phyloP scores from a whole-genome alignment of 2,797 vertebrate species.

The Pogoniulus pusillus region DNA sequence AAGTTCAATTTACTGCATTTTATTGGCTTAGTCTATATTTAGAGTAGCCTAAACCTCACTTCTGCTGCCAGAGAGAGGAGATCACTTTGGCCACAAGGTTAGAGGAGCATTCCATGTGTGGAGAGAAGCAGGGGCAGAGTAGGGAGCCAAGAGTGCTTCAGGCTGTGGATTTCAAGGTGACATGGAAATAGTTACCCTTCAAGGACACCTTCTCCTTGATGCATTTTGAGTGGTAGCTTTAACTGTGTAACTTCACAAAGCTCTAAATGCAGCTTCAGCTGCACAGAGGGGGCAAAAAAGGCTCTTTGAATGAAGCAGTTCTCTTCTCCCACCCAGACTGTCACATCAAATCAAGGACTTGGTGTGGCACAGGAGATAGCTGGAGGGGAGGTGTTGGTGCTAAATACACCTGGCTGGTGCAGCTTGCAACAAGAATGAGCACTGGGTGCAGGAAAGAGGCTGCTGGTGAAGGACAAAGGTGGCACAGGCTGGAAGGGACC shows the following conservation, averaged over 20 bases:
- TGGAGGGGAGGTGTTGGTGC: neutral
- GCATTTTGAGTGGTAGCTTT: neutral
- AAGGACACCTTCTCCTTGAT: neutral
- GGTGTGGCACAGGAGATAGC: neutral
- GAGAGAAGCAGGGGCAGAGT: neutral
- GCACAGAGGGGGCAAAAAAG: too few relatives aligned
- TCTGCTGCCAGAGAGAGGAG: neutral
- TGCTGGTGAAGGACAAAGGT: too few relatives aligned
- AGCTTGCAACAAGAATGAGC: neutral
- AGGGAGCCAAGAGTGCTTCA: fast-evolving
- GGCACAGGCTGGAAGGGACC: too few relatives aligned
- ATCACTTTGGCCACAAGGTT: neutral
- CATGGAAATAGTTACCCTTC: too few relatives aligned
- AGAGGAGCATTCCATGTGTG: neutral
- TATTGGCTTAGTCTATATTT: neutral
- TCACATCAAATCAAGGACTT: fast-evolving
- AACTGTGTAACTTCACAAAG: fast-evolving
- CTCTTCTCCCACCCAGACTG: too few relatives aligned
- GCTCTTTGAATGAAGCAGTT: neutral
- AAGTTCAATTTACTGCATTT: neutral
- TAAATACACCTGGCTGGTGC: neutral
- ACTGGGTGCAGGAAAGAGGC: neutral
- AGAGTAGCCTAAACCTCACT: neutral
- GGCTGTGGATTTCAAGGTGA: too few relatives aligned
- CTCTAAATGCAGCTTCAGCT: neutral